Base-by-base conservation (phyloP, 2,113 vertebrate species). In the Trachemys scripta region DNA sequence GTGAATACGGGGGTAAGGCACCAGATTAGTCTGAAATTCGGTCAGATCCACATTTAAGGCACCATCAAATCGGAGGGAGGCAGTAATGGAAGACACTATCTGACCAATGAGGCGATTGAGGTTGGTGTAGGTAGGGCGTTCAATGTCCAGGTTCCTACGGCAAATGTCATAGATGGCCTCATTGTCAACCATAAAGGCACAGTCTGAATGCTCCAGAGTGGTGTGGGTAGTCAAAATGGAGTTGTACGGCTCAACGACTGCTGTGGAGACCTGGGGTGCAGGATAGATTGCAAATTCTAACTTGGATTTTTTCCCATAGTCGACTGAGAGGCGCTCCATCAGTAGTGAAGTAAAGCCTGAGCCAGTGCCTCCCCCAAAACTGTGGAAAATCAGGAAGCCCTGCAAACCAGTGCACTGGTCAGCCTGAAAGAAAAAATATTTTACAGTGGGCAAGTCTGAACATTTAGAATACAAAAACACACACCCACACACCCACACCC, bases 161-260 rank as follows among this genome's bases (percentile, higher is more conserved):
- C 99, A 99, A 90, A 99, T 99, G 94, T 99, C 99, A 27, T 99
- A 99, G 97, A 99, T 99, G 91, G 99, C 99, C 97, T 99, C 99
- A 1, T 99, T 99, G 95, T 99, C 99, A 19, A 99, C 99, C 99
- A 99, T 99, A 95, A 99, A 99, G 96, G 98, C 99, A 53, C 99
- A 99, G 97, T 99, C 99, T 0, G 99, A 99, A 97, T 99, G 99
- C 97, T 99, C 99, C 85, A 99, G 93, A 0, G 99, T 99, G 94
- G 99, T 99, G 97, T 99, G 98, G n/a, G 99, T 99, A 80, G 99
- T 99, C 14, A 99, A 96, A 96, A 99, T 99, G 92, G 99, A 99
- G 87, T 99, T 99, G 96, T 99, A 99, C 0, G 99, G 99, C 94
- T 99, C 99, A 20, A 99, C 99, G 9, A 99, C 99, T 14, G 98